A percentile compares a stretch with the other conserved stretches of the same genome.
phyloP scores from a whole-genome alignment of 2,888 invertebrate genomes.

The Zygogramma bicolorata region DNA sequence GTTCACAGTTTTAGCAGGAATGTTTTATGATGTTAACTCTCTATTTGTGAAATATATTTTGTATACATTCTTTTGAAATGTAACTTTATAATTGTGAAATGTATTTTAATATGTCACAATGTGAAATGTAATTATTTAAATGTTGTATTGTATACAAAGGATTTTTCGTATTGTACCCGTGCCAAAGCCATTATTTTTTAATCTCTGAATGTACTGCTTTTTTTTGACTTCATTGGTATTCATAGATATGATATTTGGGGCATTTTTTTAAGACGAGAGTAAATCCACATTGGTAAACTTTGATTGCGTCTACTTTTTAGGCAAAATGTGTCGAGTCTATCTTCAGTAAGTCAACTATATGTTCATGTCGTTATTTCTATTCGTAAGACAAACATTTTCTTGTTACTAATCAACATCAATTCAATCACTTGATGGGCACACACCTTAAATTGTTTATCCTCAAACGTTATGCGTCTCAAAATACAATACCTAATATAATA shows the following conservation, averaged over 20 bases:
- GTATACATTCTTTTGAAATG: slow-evolving; percentile 50
- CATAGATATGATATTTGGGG: not conserved
- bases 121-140: slow-evolving; percentile 59
- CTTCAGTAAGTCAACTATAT: too few species aligned
- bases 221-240: slow-evolving; percentile 56
- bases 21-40: slow-evolving; percentile 35
- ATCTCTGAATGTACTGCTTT: slow-evolving; percentile 62
- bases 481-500: too few species aligned
- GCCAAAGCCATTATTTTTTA: slow-evolving; percentile 43
- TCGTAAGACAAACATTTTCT: too few species aligned
- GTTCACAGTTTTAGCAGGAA: slow-evolving; percentile 36
- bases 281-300: too few species aligned
- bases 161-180: slow-evolving; percentile 37
- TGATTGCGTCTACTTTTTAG: too few species aligned
- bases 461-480: too few species aligned
- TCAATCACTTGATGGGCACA: too few species aligned
- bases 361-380: too few species aligned
- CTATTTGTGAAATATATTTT: slow-evolving; percentile 53
- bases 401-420: too few species aligned
- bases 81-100: slow-evolving; percentile 49
- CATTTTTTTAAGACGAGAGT: too few species aligned
- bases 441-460: too few species aligned
- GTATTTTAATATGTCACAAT: slow-evolving; percentile 50
- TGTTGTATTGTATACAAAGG: slow-evolving; percentile 46
- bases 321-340: too few species aligned